Evolutionary conservation across 2,797 vertebrate genomes (phyloP).

Genomic region (Eulemur albifrons): DNA sequence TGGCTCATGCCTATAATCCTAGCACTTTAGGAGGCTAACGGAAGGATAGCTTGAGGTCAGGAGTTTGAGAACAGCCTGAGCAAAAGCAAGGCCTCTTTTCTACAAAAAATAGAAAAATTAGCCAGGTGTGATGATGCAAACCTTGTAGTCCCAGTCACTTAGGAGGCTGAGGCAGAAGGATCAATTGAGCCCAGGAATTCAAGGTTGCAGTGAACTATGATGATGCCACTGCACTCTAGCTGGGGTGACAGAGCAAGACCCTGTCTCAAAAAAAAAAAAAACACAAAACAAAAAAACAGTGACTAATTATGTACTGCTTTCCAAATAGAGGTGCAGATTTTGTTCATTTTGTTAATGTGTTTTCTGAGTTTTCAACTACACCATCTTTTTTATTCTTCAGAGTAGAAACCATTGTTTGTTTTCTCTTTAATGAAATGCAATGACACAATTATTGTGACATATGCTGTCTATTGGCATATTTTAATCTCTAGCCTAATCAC

Average conservation of each 20-base stretch:
- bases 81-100: not conserved
- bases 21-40: not conserved
- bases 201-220: not conserved
- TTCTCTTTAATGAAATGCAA: conserved; percentile 8
- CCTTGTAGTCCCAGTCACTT: not conserved
- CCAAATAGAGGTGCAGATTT: not conserved
- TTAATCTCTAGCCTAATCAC: not conserved
- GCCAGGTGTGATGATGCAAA: not conserved
- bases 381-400: conserved; percentile 24
- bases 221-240: not conserved
- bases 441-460: not conserved
- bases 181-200: not conserved
- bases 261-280: not conserved
- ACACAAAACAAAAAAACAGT: not conserved
- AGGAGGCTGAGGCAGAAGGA: not conserved
- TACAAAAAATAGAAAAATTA: not conserved
- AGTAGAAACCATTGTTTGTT: not conserved
- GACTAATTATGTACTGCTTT: not conserved
- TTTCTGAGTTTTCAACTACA: not conserved
- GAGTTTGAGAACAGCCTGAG: not conserved
- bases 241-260: not conserved
- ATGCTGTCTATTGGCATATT: not conserved
- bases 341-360: not conserved
- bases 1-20: not conserved
- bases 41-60: not conserved